Base-by-base conservation (phyloP, 2,797 vertebrate genomes). In the Poecilia picta region DNA sequence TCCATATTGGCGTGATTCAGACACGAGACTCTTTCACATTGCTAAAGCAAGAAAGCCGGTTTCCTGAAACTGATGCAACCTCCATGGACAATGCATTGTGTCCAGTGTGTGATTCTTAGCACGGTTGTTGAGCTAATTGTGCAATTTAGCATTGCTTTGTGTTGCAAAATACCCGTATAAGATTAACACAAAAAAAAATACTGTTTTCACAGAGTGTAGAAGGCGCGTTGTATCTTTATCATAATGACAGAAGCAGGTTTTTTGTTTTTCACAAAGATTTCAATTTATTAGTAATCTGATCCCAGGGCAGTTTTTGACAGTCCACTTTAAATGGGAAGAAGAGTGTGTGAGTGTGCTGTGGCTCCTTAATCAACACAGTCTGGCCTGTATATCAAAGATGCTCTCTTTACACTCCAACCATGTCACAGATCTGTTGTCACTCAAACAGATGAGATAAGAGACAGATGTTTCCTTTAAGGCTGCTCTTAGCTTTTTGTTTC, bases 301-400 rank as follows among this genome's bases (percentile, higher is more conserved):
- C 66, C 2, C 23, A 70, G 12, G 12, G 12, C 66, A 45, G 66
- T 15, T 13, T 70, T 70, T 70, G 66, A 43, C 23, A n/a, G 20
- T 70, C 12, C 8, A n/a, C n/a, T 12, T 43, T 43, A 70, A 43
- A n/a, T 43, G 23, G n/a, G 66, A 20, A 13, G 4, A 70, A n/a
- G 66, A n/a, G 39, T n/a, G 66, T 43, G 11, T 45, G 39, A 70
- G 41, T 5, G 25, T n/a, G 41, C 39, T 70, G 64, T 25, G 39
- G 66, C n/a, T 45, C 39, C 39, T 13, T 70, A 70, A 70, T 70
- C 25, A 45, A 45, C 15, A 0, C 13, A 15, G 23, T 15, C 39
- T 43, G 73, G 78, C 81, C 85, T 86, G 77, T 90, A 90, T 91
- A 89, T 1, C 81, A 76, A 78, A 25, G 72, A 76, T 77, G 45